These are phyloP conservation scores for Proisotoma minuta DNA, from an alignment of 2,888 invertebrate genomes.

Conservation along the genomic window DNA sequence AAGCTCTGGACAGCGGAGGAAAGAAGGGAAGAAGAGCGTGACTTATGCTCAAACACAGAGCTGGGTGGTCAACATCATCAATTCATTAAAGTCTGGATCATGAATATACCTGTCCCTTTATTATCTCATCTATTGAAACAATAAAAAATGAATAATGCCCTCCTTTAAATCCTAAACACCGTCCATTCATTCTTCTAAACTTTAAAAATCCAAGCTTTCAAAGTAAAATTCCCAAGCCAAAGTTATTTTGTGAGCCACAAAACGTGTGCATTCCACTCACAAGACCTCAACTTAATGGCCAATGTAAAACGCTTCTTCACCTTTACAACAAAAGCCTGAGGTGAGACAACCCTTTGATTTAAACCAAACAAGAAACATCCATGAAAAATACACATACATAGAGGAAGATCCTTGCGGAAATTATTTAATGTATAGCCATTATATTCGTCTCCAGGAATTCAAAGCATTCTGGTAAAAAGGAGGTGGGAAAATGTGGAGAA, in stretches of 20 bases:
- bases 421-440: neutral
- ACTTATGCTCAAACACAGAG: conserved; percentile 15
- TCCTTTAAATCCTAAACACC: neutral
- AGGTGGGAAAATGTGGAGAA: conserved; percentile 2
- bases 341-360: neutral
- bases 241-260: too few relatives aligned
- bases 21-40: conserved; percentile 15
- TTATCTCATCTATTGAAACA: conserved; percentile 7
- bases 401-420: conserved; percentile 1
- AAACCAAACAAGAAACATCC: neutral
- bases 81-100: conserved; percentile 11
- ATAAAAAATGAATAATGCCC: conserved; percentile 13
- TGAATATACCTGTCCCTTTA: conserved; percentile 10
- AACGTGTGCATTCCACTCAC: too few relatives aligned
- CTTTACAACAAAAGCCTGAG: conserved; percentile 1
- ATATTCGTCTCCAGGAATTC: neutral
- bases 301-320: neutral
- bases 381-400: neutral
- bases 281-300: neutral
- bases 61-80: conserved; percentile 28
- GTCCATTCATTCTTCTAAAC: neutral
- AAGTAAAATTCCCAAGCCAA: neutral
- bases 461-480: neutral
- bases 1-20: conserved; percentile 9
- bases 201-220: neutral